A percentile compares a stretch with the other conserved stretches of the same genome.
Evolutionary conservation across 2,888 invertebrate species (phyloP).

Genomic region (Nycteola revayana): DNA sequence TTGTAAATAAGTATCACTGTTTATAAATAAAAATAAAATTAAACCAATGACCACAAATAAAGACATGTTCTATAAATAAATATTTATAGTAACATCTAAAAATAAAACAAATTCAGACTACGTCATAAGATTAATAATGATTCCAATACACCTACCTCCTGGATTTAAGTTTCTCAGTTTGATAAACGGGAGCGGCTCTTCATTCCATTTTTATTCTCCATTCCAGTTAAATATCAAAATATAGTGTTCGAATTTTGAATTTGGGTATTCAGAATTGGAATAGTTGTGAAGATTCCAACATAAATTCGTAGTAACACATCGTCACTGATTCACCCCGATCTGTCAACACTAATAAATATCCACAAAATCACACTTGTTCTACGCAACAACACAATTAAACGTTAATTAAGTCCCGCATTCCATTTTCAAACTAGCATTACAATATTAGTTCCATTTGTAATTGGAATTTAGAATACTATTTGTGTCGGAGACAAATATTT

Average conservation of each 20-base stretch:
- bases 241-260: not conserved
- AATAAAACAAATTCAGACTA: too few species aligned
- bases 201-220: too few species aligned
- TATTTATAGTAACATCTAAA: too few species aligned
- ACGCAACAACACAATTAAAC: too few species aligned
- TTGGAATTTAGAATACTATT: slow-evolving; percentile 17
- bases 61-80: too few species aligned
- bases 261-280: not conserved
- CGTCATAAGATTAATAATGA: too few species aligned
- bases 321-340: slow-evolving; percentile 47
- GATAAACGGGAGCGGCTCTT: too few species aligned
- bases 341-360: slow-evolving; percentile 51
- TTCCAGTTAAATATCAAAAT: not conserved
- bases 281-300: slow-evolving; percentile 13
- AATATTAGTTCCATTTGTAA: slow-evolving; percentile 13
- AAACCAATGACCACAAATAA: too few species aligned
- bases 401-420: not conserved
- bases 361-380: slow-evolving; percentile 8
- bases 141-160: slow-evolving; percentile 16
- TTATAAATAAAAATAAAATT: too few species aligned
- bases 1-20: too few species aligned
- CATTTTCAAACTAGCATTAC: not conserved
- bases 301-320: slow-evolving; percentile 48
- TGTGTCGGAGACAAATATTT: slow-evolving; percentile 42
- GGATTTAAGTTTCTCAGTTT: slow-evolving; percentile 1